Percentiles rank a stretch among this genome's conserved stretches.
These are phyloP conservation scores for Atrina japonica DNA, from an alignment of 2,888 invertebrate genomes.

Conservation along the genomic window DNA sequence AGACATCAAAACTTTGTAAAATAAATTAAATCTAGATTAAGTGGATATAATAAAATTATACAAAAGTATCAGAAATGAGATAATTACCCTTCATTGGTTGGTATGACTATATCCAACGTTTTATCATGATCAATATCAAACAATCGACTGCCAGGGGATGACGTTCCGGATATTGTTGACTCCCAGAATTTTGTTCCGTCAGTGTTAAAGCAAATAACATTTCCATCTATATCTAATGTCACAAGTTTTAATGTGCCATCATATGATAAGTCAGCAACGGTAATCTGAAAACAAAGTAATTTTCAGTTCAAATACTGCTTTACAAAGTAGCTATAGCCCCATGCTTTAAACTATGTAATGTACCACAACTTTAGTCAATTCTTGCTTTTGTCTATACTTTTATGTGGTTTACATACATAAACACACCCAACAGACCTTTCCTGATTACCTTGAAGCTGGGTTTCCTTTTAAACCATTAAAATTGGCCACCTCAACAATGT, in stretches of 20 bases:
- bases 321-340: no score
- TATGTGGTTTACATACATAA: no score
- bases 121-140: slow-evolving; percentile 71
- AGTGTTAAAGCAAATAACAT: slow-evolving; percentile 66
- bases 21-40: no score
- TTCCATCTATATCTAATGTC: slow-evolving; percentile 71
- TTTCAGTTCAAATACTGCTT: background rate
- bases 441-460: no score
- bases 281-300: slow-evolving; percentile 56
- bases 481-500: no score
- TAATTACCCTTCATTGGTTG: slow-evolving; percentile 74
- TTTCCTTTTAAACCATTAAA: no score
- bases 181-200: slow-evolving; percentile 70
- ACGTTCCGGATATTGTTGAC: slow-evolving; percentile 62
- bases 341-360: no score
- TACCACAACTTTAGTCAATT: no score
- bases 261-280: slow-evolving; percentile 71
- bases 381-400: no score
- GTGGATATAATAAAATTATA: no score
- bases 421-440: no score
- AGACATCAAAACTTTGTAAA: no score
- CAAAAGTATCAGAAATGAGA: background rate
- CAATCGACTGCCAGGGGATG: slow-evolving; percentile 68
- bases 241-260: slow-evolving; percentile 71
- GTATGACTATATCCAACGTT: slow-evolving; percentile 69